Base-by-base conservation (phyloP, 2,113 vertebrate species). In the Gavia stellata region DNA sequence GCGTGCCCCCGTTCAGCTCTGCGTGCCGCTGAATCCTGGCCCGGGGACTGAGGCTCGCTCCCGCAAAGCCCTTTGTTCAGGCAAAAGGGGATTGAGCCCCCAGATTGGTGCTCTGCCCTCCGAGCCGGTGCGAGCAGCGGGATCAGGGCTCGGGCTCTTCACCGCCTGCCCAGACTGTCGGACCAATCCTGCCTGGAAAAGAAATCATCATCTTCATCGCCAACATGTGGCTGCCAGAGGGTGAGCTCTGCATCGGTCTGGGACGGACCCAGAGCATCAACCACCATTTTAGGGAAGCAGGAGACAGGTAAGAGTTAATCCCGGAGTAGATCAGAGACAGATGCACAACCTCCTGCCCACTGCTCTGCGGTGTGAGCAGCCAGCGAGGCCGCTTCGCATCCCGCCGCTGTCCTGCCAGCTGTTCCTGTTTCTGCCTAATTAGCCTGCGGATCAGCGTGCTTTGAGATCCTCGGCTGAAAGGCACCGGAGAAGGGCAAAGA, bases 391-490 rank as follows among this genome's bases (percentile, higher is more conserved):
- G 12, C 42, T 77, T 53, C 12, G 6, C 47, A 25, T 58, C 81
- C 91, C 6, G 0, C 12, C 3, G 1, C 71, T 86, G 44, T 70
- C 85, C 88, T 50, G 59, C 90, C 94, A 92, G 90, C 91, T 94
- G 86, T 67, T 96, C 95, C 80, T 14, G 0, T 92, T 83, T 81
- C 88, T 94, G 94, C 88, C 94, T 88, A 72, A 68, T 73, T 49
- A 53, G 62, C 83, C 89, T 55, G 74, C 3, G 33, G 71, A 44
- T 67, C 66, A 0, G 28, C 2, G 53, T 72, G 88, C 94, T 78
- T 58, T 62, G 91, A 90, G 91, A 92, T 88, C 92, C 67, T 74
- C 4, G 0, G 80, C 86, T 95, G 75, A 86, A 91, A 97, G 94
- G 83, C 92, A 86, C 86, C 3, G 1, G 88, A 70, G 92, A 89